phyloP scores from a whole-genome alignment of 2,113 vertebrate species.

The Albula goreensis region DNA sequence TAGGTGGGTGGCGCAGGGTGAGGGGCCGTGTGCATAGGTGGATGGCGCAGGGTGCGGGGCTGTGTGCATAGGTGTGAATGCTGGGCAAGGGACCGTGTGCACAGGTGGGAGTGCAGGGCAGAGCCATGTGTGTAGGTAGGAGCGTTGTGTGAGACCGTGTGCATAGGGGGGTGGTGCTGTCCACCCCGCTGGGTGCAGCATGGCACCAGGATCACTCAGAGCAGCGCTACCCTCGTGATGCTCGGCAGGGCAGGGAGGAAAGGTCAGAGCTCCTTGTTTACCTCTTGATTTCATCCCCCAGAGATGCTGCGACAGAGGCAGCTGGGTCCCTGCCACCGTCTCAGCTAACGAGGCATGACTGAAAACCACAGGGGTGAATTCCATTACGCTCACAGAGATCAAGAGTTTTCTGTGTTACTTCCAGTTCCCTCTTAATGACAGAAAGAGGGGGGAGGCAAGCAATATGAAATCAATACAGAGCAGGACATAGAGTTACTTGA shows the following conservation, averaged over 20 bases:
- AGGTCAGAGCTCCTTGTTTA: conserved; percentile 4
- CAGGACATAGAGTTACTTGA: conserved; percentile 48
- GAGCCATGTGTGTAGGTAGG: not conserved
- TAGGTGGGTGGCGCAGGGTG: too few species aligned
- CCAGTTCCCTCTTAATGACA: conserved; percentile 43
- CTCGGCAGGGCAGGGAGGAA: not conserved
- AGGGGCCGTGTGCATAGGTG: too few species aligned
- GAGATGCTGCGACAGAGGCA: not conserved
- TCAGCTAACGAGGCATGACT: conserved; percentile 10
- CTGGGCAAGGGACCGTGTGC: too few species aligned
- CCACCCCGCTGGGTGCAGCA: not conserved
- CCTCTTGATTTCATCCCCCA: conserved; percentile 10
- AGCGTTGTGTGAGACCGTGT: not conserved
- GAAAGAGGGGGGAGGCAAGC: conserved; percentile 30
- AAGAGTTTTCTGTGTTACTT: conserved; percentile 23
- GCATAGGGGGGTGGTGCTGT: not conserved
- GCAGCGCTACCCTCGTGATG: not conserved
- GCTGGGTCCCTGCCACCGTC: not conserved
- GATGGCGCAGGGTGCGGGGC: too few species aligned
- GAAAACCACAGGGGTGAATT: conserved; percentile 16
- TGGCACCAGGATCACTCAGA: not conserved
- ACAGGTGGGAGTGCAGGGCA: too few species aligned
- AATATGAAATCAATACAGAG: conserved; percentile 52
- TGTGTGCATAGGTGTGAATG: too few species aligned
- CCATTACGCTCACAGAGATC: conserved; percentile 18